These are phyloP conservation scores for Helarctos malayanus DNA, from an alignment of 2,797 vertebrate species.

Conservation along the genomic window DNA sequence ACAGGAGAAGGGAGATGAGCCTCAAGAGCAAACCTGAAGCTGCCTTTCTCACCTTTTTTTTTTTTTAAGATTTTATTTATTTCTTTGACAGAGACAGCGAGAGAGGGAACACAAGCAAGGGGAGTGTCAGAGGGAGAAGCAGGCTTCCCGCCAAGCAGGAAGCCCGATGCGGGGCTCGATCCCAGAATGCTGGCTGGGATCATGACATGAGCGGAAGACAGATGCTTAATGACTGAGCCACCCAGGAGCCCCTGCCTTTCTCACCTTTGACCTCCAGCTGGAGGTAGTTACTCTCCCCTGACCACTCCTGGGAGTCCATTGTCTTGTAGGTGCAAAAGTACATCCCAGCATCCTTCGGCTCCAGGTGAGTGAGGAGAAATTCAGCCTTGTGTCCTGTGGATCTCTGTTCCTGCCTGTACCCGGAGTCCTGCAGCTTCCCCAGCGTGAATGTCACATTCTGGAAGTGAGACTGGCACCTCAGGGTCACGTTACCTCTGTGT, in stretches of 20 bases:
- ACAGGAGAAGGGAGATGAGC: background rate
- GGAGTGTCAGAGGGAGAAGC: too few species aligned
- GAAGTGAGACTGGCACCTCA: background rate
- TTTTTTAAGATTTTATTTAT: too few species aligned
- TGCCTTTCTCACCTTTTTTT: slow-evolving; percentile 40
- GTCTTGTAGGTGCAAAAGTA: slow-evolving; percentile 65
- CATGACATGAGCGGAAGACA: too few species aligned
- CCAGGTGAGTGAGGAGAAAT: background rate
- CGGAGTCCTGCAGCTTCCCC: background rate
- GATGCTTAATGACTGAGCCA: too few species aligned
- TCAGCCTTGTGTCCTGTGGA: background rate
- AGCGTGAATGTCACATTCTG: background rate
- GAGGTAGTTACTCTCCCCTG: background rate
- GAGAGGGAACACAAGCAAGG: too few species aligned
- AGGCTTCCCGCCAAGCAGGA: too few species aligned
- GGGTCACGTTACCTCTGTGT: background rate
- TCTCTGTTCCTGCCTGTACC: background rate
- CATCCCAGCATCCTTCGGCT: background rate
- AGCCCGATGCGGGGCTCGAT: too few species aligned
- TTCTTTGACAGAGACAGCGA: too few species aligned
- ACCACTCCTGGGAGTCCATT: background rate
- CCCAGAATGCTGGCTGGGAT: too few species aligned
- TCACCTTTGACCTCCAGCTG: slow-evolving; percentile 63
- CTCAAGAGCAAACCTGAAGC: background rate
- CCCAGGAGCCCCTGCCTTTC: background rate